Percentiles rank a stretch among this genome's conserved stretches.
Evolutionary conservation across 2,797 vertebrate species (phyloP).

Genomic region (Nyctalus aviator): DNA sequence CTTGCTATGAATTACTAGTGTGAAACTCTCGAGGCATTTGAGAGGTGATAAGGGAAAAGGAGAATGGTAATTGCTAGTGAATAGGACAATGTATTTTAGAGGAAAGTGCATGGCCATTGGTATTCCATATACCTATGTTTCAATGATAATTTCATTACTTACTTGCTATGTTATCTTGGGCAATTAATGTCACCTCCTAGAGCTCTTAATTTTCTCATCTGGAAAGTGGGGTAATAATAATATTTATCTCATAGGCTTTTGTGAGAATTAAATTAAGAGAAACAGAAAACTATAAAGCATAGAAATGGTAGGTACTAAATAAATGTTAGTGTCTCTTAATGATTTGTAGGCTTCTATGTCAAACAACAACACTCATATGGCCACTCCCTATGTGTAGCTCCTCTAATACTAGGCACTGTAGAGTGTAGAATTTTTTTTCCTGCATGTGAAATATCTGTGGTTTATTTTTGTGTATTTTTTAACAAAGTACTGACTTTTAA

Average conservation of each 20-base stretch:
- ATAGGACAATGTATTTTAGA: constrained; percentile 5
- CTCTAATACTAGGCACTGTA: not conserved
- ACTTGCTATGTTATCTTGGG: not conserved
- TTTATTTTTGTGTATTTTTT: not conserved
- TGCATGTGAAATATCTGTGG: not conserved
- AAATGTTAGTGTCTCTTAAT: not conserved
- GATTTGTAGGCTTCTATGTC: constrained; percentile 4
- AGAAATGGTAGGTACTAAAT: not conserved
- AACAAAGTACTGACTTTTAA: not conserved
- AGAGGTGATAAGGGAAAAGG: constrained; percentile 10
- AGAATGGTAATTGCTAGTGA: constrained; percentile 33
- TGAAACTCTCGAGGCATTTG: constrained; percentile 31
- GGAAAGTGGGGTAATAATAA: constrained; percentile 38
- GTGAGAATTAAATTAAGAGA: not conserved
- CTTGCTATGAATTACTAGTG: not conserved
- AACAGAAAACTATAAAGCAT: not conserved
- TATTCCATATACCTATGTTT: constrained; percentile 16
- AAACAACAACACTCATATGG: not conserved
- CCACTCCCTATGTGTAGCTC: not conserved
- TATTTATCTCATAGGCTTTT: not conserved
- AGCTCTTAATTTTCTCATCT: constrained; percentile 22
- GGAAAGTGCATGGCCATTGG: not conserved
- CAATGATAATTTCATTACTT: constrained; percentile 39
- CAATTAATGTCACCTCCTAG: constrained; percentile 23
- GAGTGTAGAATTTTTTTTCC: not conserved